These are phyloP conservation scores for Pomacea maculata DNA, from an alignment of 1,140 invertebrate species.

Conservation along the genomic window DNA sequence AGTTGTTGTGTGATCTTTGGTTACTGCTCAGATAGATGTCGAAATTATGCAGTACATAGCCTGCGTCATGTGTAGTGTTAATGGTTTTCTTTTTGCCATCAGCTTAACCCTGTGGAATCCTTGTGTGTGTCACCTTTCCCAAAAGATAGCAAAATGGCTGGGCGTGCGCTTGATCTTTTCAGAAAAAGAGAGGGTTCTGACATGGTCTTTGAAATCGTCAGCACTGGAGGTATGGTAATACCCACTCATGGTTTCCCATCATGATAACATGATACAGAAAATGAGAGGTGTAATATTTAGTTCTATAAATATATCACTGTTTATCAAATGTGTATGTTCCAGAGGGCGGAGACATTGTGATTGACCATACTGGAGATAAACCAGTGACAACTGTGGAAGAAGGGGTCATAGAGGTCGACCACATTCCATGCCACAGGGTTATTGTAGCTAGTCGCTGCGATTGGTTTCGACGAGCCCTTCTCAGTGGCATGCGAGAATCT, in stretches of 20 bases:
- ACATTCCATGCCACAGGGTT: constrained; percentile 72
- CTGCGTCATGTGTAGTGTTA: background rate
- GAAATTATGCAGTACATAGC: background rate
- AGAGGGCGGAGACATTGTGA: constrained; percentile 62
- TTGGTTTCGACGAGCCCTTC: constrained; percentile 76
- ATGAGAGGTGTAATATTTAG: no score
- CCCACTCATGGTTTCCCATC: no score
- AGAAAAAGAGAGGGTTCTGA: constrained; percentile 68
- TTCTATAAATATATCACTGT: background rate
- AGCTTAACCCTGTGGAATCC: constrained; percentile 73
- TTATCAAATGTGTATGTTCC: constrained; percentile 12
- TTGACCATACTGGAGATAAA: constrained; percentile 59
- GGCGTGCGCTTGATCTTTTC: constrained; percentile 69
- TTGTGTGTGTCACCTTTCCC: constrained; percentile 72
- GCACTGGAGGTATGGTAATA: constrained; percentile 58
- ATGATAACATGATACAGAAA: background rate
- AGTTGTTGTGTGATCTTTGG: background rate
- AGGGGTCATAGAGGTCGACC: constrained; percentile 49
- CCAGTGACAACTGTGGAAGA: constrained; percentile 45
- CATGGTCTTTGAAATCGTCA: constrained; percentile 75
- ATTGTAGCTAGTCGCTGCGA: constrained; percentile 76
- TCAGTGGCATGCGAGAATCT: constrained; percentile 78
- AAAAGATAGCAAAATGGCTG: constrained; percentile 70
- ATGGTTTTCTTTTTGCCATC: constrained; percentile 43
- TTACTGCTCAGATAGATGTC: background rate